These are phyloP conservation scores for Homarus americanus DNA, from an alignment of 1,140 invertebrate species.

Conservation along the genomic window DNA sequence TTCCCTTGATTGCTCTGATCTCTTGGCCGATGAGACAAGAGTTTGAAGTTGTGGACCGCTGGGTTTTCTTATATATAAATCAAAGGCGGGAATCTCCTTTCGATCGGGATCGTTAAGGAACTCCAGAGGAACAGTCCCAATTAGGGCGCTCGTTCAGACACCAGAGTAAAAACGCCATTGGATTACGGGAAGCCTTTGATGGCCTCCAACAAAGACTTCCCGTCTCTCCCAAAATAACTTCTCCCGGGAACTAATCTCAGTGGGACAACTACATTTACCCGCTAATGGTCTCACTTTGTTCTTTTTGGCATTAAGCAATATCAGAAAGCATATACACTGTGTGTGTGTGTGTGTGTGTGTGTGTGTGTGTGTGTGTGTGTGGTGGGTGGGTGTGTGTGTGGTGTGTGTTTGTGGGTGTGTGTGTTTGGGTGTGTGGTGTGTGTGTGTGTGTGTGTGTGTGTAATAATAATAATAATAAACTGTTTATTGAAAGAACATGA, in stretches of 20 bases:
- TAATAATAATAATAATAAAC: too few relatives aligned
- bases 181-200: conserved; percentile 62
- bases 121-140: conserved; percentile 18
- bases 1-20: background rate
- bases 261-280: background rate
- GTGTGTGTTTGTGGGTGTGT: too few relatives aligned
- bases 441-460: too few relatives aligned
- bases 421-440: too few relatives aligned
- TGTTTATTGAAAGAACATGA: too few relatives aligned
- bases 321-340: background rate
- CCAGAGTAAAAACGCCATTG: conserved; percentile 42
- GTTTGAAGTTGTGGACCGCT: background rate
- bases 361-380: too few relatives aligned
- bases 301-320: background rate
- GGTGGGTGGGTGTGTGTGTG: too few relatives aligned
- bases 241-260: background rate
- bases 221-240: conserved; percentile 3
- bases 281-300: background rate
- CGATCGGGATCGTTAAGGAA: background rate
- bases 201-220: conserved; percentile 28
- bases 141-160: conserved; percentile 50
- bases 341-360: conserved; percentile 42
- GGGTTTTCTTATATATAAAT: background rate
- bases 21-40: background rate
- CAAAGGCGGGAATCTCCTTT: background rate